These are phyloP conservation scores for Acanthornis magna DNA, from an alignment of 2,797 vertebrate species.

Conservation along the genomic window DNA sequence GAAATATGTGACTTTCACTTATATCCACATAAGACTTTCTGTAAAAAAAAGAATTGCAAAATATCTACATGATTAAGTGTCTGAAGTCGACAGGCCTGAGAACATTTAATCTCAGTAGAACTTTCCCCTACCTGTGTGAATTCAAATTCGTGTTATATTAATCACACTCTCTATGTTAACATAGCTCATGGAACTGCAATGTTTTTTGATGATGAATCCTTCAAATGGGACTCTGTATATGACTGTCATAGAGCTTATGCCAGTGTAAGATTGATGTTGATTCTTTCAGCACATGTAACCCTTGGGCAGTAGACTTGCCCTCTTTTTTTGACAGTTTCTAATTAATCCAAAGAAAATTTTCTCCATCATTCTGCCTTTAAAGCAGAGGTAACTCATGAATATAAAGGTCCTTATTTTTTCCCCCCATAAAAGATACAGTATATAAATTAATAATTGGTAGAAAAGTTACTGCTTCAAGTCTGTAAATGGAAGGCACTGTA, in stretches of 20 bases:
- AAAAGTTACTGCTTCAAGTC: background rate
- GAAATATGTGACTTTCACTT: background rate
- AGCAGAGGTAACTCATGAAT: background rate
- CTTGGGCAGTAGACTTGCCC: background rate
- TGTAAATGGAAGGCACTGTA: background rate
- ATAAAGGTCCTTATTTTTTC: background rate
- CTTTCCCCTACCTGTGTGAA: background rate
- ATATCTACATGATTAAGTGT: background rate
- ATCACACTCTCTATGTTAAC: background rate
- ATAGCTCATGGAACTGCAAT: background rate
- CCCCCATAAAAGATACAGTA: background rate
- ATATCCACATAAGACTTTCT: background rate
- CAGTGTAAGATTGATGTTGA: background rate
- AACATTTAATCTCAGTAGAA: slow-evolving; percentile 25
- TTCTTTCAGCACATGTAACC: background rate
- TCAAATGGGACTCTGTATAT: background rate
- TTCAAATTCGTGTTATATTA: slow-evolving; percentile 26
- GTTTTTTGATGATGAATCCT: slow-evolving; percentile 19
- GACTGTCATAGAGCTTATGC: background rate
- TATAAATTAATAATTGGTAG: background rate
- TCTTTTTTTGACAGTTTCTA: background rate
- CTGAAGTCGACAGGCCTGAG: background rate
- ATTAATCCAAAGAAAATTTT: slow-evolving; percentile 11
- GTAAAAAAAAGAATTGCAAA: background rate
- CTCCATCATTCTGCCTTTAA: background rate